Base-by-base conservation (phyloP, 92 coral and sea anemone species). In the Meandrina meandrites region DNA sequence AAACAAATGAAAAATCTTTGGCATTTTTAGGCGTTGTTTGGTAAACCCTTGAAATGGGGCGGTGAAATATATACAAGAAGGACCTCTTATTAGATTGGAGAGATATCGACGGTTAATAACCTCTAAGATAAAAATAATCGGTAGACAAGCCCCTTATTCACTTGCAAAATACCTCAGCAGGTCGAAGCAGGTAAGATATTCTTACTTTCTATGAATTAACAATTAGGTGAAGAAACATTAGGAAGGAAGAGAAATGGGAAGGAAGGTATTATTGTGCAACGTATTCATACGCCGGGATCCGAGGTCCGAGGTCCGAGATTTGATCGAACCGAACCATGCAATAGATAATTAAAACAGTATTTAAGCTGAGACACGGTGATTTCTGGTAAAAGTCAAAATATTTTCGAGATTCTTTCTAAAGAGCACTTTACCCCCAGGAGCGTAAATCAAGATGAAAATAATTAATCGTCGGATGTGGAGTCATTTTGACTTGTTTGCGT, bases 41-140 rank as follows among this genome's bases (percentile, higher is more conserved):
- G 17, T 83, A 4, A 19, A 70, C 9, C 16, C 19, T 48, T 32
- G 16, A 36, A 54, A 74, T 16, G 24, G 66, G 50, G 69, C 28
- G 87, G 50, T n/a, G 27, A 83, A 74, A 57, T n/a, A 80, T 82
- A 72, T 45, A 34, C 10, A 31, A 22, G 31, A 5, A 72, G n/a
- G 28, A n/a, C n/a, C 37, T 83, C 45, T 51, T 22, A 74, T n/a
- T 15, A 54, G 80, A 83, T 73, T 54, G 45, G 80, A 64, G n/a
- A 57, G 76, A 54, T 54, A 56, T 16, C 45, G 57, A 76, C 53
- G 51, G 84, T 66, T 66, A 16, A 40, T 0, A 24, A 21, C 30
- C 71, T 18, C 3, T 0, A 82, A 31, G 86, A 82, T 82, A 82
- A 82, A 71, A 64, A 82, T 64, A 68, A 53, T 82, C 27, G 16